phyloP scores from a whole-genome alignment of 2,888 invertebrate genomes.

The Osedax fenrisi region DNA sequence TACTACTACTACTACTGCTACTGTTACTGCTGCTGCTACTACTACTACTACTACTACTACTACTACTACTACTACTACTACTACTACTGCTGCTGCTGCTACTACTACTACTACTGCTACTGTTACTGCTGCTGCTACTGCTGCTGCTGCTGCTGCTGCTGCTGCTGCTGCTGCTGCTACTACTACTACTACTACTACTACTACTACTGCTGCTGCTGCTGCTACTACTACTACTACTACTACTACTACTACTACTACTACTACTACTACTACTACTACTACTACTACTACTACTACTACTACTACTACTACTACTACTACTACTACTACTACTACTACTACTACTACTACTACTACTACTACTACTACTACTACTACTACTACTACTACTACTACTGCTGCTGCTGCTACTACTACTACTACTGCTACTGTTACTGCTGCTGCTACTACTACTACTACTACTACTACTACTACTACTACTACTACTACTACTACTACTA shows the following conservation, averaged over 20 bases:
- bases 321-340: no score
- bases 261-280: constrained; percentile 8
- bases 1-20: neutral
- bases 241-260: constrained; percentile 6
- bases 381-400: no score
- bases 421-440: no score
- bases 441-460: neutral
- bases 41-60: constrained; percentile 5
- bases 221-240: constrained; percentile 15
- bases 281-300: constrained; percentile 13
- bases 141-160: no score
- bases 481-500: constrained; percentile 7
- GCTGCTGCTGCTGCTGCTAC: no score
- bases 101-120: neutral
- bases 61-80: constrained; percentile 10
- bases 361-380: no score
- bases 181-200: no score
- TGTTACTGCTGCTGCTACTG: no score
- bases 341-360: no score
- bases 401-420: no score
- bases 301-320: constrained; percentile 11
- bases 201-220: no score
- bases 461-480: constrained; percentile 11
- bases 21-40: constrained; percentile 5
- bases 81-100: constrained; percentile 1